phyloP scores from a whole-genome alignment of 2,888 invertebrate species.

The Stomorhina lunata region DNA sequence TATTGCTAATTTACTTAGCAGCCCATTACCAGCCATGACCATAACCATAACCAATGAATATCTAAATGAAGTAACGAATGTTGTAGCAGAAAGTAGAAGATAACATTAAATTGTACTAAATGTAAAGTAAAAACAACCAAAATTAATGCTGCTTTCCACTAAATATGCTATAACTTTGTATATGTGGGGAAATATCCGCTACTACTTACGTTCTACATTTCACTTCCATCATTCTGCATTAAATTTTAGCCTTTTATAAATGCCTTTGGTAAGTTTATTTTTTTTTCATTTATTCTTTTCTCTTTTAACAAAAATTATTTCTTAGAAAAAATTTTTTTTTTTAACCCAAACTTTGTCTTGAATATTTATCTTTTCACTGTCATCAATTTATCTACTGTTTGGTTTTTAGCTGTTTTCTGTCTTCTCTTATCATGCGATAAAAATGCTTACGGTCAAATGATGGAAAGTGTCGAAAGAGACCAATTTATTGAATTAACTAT shows the following conservation, averaged over 20 bases:
- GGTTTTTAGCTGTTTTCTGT: background rate
- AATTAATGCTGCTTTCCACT: too few species aligned
- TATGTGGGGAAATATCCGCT: too few species aligned
- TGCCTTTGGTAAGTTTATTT: background rate
- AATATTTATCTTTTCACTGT: background rate
- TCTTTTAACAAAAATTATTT: background rate
- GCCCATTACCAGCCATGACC: constrained; percentile 23
- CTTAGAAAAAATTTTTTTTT: background rate
- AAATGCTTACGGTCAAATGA: background rate
- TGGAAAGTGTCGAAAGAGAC: background rate
- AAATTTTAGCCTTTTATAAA: background rate
- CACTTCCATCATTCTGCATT: background rate
- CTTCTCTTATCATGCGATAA: background rate
- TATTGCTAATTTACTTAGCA: constrained; percentile 57
- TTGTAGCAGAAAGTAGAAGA: background rate
- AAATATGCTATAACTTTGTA: too few species aligned
- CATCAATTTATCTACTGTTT: background rate
- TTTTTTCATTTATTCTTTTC: background rate
- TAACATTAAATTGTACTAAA: constrained; percentile 12
- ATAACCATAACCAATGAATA: constrained; percentile 27
- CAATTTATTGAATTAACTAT: background rate
- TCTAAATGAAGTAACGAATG: constrained; percentile 1
- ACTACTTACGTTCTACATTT: too few species aligned
- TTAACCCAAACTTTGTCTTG: background rate
- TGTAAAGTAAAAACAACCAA: background rate